Percentiles rank a stretch among this genome's conserved stretches.
Evolutionary conservation across 35 echinoderm and acorn worm genomes (phyloP).

Genomic region (Eucidaris tribuloides): DNA sequence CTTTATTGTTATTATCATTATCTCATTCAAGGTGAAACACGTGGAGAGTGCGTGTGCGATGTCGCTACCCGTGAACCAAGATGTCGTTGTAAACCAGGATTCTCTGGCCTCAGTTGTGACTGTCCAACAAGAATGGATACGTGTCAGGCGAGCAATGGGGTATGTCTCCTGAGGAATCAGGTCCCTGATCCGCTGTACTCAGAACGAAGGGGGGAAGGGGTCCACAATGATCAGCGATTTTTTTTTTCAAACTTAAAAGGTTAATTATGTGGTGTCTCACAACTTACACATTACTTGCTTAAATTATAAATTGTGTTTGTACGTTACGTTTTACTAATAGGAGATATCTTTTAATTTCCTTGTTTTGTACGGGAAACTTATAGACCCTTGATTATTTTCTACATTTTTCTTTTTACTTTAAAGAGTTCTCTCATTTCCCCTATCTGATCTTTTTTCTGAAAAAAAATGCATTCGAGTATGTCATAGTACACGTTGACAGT

Average conservation of each 20-base stretch:
- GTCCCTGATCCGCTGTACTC: too few species aligned
- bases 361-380: too few species aligned
- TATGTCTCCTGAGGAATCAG: conserved; percentile 12
- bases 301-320: neutral
- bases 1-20: neutral
- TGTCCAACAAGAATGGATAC: conserved; percentile 52
- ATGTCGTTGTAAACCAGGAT: conserved; percentile 67
- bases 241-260: too few species aligned
- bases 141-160: conserved; percentile 82
- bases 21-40: neutral
- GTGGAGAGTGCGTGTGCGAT: conserved; percentile 79
- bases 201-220: too few species aligned
- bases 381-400: too few species aligned
- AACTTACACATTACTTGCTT: neutral
- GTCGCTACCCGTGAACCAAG: conserved; percentile 32
- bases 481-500: neutral
- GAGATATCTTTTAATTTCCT: too few species aligned
- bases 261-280: too few species aligned
- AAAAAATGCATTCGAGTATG: neutral
- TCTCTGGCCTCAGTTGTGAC: conserved; percentile 49
- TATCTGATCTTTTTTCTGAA: neutral
- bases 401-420: too few species aligned
- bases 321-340: neutral
- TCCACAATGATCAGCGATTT: too few species aligned
- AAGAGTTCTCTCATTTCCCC: too few species aligned